Evolutionary conservation across 2,888 invertebrate species (phyloP).

Genomic region (Eupithecia subfuscata): DNA sequence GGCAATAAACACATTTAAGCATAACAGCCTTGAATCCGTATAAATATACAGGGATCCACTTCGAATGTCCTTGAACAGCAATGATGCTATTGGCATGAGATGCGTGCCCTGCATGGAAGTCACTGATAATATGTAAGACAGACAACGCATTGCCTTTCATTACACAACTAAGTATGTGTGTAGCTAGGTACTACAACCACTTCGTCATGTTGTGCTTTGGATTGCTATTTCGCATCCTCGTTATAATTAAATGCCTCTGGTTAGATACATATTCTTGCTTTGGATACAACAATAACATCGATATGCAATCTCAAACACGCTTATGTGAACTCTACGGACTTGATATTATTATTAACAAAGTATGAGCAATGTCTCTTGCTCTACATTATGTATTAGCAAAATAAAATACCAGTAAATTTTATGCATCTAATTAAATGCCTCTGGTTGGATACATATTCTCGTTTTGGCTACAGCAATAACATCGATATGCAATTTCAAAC

Average conservation of each 20-base stretch:
- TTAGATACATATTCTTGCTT: neutral
- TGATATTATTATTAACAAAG: neutral
- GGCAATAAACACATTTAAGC: slow-evolving; percentile 43
- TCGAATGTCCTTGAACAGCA: slow-evolving; percentile 61
- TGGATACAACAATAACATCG: neutral
- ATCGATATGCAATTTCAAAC: slow-evolving; percentile 1
- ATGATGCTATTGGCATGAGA: slow-evolving; percentile 42
- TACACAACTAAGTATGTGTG: neutral
- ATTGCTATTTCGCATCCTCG: slow-evolving; percentile 15
- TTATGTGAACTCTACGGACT: neutral
- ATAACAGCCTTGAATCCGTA: slow-evolving; percentile 27
- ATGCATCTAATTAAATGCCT: slow-evolving; percentile 12
- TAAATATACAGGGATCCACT: slow-evolving; percentile 32
- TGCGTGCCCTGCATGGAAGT: slow-evolving; percentile 30
- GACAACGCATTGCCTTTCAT: slow-evolving; percentile 14
- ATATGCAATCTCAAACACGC: slow-evolving; percentile 1
- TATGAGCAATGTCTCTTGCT: neutral
- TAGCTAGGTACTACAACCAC: neutral
- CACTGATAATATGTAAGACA: slow-evolving; percentile 20
- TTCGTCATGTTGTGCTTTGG: slow-evolving; percentile 15
- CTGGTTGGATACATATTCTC: neutral
- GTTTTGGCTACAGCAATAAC: neutral
- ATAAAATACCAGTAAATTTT: slow-evolving; percentile 7
- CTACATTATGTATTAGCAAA: neutral
- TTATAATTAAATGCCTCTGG: slow-evolving; percentile 5